These are phyloP conservation scores for Clupea harengus DNA, from an alignment of 2,113 vertebrate genomes.

Conservation along the genomic window DNA sequence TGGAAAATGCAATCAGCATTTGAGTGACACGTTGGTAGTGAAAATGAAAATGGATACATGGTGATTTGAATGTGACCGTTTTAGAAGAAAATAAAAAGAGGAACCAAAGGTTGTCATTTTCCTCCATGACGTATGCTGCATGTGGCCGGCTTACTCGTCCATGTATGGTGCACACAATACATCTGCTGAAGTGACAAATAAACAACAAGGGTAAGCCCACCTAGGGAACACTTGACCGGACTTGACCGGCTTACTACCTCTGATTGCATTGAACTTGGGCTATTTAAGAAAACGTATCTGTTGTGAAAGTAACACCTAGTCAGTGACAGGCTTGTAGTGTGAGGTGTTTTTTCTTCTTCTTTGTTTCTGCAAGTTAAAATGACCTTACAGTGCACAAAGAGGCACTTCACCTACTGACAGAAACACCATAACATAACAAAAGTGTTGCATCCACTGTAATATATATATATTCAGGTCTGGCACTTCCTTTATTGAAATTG, in stretches of 20 bases:
- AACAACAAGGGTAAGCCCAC: background rate
- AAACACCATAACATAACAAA: too few relatives aligned
- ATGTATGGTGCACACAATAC: background rate
- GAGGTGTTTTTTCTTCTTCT: too few relatives aligned
- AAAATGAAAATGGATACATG: slow-evolving; percentile 41
- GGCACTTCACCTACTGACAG: too few relatives aligned
- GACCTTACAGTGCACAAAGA: too few relatives aligned
- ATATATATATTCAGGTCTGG: too few relatives aligned
- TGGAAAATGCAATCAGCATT: background rate
- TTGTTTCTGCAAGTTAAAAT: background rate
- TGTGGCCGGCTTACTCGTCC: background rate
- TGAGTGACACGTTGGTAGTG: slow-evolving; percentile 29
- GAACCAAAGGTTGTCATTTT: slow-evolving; percentile 34
- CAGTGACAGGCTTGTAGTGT: background rate
- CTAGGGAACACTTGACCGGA: background rate
- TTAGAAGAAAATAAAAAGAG: slow-evolving; percentile 47
- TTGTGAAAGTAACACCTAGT: background rate
- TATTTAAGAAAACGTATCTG: background rate
- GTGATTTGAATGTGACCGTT: slow-evolving; percentile 50
- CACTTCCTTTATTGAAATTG: too few relatives aligned
- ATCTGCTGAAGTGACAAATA: background rate
- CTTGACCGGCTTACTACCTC: background rate
- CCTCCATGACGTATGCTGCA: slow-evolving; percentile 37
- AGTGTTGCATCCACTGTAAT: too few relatives aligned
- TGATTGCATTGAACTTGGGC: background rate